phyloP scores from a whole-genome alignment of 2,113 vertebrate genomes.

The Columbina picui region DNA sequence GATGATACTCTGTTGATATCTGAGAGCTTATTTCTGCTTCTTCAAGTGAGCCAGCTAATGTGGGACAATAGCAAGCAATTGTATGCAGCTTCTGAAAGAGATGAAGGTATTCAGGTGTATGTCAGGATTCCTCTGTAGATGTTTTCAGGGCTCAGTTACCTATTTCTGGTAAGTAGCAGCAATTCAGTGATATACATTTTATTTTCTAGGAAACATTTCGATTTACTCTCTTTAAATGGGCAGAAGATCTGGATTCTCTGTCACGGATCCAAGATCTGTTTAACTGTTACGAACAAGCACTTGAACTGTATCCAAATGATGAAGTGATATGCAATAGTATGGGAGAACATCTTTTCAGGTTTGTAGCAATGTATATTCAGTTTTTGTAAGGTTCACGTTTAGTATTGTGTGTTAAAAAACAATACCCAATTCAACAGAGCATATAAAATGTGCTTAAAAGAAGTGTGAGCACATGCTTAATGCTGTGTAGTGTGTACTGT shows the following conservation, averaged over 20 bases:
- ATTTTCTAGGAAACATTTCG: slow-evolving; percentile 90
- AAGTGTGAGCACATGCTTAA: not conserved
- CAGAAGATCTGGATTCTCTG: slow-evolving; percentile 91
- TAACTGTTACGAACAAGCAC: slow-evolving; percentile 93
- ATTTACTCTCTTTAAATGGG: slow-evolving; percentile 93
- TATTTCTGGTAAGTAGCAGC: not conserved
- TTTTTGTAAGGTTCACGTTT: not conserved
- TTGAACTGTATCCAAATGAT: slow-evolving; percentile 91
- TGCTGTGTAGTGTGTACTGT: not conserved
- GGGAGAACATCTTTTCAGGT: slow-evolving; percentile 99
- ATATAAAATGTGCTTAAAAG: not conserved
- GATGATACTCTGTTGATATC: not conserved
- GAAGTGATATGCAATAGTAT: slow-evolving; percentile 97
- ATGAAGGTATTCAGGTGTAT: not conserved
- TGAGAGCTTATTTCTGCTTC: not conserved
- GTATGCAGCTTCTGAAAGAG: not conserved
- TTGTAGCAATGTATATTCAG: not conserved
- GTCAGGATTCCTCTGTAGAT: not conserved
- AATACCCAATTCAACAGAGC: not conserved
- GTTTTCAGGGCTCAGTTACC: not conserved
- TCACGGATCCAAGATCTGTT: slow-evolving; percentile 91
- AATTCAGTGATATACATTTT: not conserved
- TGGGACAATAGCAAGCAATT: not conserved
- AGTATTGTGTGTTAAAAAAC: not conserved
- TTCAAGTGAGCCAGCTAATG: not conserved